Evolutionary conservation across 2,888 invertebrate species (phyloP), one percentile per base, ranked within the genome.

Genomic region (Lasioglossum zephyrum): DNA sequence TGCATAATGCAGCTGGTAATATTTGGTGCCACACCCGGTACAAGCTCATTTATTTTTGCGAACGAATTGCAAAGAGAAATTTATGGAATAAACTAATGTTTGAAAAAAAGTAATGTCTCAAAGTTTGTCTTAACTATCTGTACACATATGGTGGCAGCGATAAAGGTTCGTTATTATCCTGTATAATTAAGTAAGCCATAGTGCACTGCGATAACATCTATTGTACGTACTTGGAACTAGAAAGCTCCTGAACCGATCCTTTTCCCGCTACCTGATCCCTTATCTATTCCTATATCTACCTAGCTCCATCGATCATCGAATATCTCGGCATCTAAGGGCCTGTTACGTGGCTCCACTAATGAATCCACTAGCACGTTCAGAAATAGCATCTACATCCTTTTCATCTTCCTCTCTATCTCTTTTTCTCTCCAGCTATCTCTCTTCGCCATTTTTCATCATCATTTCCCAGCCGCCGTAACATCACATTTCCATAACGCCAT

Each of bases 281-380:
- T 63, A 63, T 31, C 63, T 63, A 31, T 63, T 63, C 63, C 63
- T 16, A 63, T 31, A 63, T 63, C 63, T 31, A 63, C 63, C 63
- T 31, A 31, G 63, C 63, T 63, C 31, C 63, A 63, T 63, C 63
- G 63, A 63, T 63, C 63, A 63, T 63, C 63, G 39, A 41, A 66
- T 77, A 77, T 44, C 77, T 26, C 39, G 41, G n/a, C 75, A 39
- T n/a, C 18, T 63, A 63, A 63, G 63, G 63, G 63, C 26, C 63
- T 63, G 63, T 26, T 63, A 16, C 31, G 63, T 4, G 39, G 53
- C 47, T 53, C 44, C 70, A 13, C 53, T 31, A 57, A 70, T 57
- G 39, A 49, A 53, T 73, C 78, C 44, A 57, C 70, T n/a, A 70
- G 26, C 63, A 63, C 31, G 63, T 31, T 63, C 31, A 63, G 63